Conservation (phyloP, 2,888 invertebrate species). For the Meteorus colon region DNA sequence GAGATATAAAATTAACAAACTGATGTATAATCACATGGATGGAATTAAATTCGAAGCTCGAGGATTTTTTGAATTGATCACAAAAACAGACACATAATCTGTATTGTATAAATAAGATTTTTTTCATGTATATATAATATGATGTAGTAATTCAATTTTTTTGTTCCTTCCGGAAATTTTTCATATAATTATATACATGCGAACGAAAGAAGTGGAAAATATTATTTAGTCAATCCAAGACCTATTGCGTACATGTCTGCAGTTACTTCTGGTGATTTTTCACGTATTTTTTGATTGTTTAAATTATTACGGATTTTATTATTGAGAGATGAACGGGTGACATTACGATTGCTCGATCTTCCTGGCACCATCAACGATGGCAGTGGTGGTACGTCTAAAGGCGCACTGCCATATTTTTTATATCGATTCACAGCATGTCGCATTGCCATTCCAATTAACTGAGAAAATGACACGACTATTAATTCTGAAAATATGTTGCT, state of each 20-base stretch:
- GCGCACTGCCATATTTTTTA: slow-evolving; percentile 55
- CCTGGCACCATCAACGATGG: slow-evolving; percentile 52
- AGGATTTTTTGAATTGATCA: slow-evolving; percentile 2
- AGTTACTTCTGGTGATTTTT: slow-evolving; percentile 56
- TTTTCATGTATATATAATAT: slow-evolving; percentile 16
- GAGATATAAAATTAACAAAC: neutral
- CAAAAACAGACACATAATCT: neutral
- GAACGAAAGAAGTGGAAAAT: neutral
- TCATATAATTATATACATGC: slow-evolving; percentile 4
- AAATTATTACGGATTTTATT: slow-evolving; percentile 51
- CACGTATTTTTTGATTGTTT: slow-evolving; percentile 55
- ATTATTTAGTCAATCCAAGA: slow-evolving; percentile 58
- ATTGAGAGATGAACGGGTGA: slow-evolving; percentile 48
- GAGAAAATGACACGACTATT: slow-evolving; percentile 35
- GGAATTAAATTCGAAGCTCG: neutral
- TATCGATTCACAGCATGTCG: slow-evolving; percentile 63
- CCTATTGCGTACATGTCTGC: slow-evolving; percentile 67
- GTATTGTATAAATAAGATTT: slow-evolving; percentile 15
- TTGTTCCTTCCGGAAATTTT: neutral
- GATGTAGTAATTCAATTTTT: slow-evolving; percentile 24
- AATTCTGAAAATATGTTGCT: slow-evolving; percentile 26
- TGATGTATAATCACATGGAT: slow-evolving; percentile 9
- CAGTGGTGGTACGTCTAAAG: slow-evolving; percentile 50
- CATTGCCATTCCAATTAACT: slow-evolving; percentile 61
- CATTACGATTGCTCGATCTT: slow-evolving; percentile 41